phyloP scores from a whole-genome alignment of 2,113 vertebrate genomes.

The Butorides virescens region DNA sequence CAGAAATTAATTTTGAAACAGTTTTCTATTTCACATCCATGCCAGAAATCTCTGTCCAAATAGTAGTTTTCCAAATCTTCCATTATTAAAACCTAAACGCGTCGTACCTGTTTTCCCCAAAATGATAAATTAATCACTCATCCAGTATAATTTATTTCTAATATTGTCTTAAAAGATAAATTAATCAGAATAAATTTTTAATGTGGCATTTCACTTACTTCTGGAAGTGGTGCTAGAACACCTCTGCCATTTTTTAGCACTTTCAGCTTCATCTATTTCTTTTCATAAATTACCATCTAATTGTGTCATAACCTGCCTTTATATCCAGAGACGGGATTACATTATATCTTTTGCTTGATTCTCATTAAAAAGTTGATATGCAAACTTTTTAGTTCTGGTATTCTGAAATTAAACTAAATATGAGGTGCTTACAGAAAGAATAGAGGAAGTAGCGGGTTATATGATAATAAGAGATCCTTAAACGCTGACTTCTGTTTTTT shows the following conservation, averaged over 20 bases:
- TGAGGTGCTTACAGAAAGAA: not conserved
- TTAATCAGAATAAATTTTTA: not conserved
- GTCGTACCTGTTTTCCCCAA: not conserved
- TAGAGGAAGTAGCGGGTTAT: not conserved
- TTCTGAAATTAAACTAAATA: not conserved
- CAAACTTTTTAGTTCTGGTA: not conserved
- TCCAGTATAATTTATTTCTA: not conserved
- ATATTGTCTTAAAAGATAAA: not conserved
- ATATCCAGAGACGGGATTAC: not conserved
- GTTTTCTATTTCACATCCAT: not conserved
- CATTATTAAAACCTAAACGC: not conserved
- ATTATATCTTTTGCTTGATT: not conserved
- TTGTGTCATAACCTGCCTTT: not conserved
- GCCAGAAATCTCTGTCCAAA: not conserved
- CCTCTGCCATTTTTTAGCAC: not conserved
- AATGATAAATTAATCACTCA: not conserved
- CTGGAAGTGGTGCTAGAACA: not conserved
- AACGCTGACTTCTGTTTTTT: not conserved
- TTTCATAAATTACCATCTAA: not conserved
- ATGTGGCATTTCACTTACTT: not conserved
- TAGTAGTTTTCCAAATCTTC: not conserved
- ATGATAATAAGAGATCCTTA: not conserved
- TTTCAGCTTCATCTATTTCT: not conserved
- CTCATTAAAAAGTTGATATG: not conserved
- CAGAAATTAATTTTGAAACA: not conserved